These are phyloP conservation scores for Manduca sexta DNA, from an alignment of 1,140 invertebrate species.

Conservation along the genomic window DNA sequence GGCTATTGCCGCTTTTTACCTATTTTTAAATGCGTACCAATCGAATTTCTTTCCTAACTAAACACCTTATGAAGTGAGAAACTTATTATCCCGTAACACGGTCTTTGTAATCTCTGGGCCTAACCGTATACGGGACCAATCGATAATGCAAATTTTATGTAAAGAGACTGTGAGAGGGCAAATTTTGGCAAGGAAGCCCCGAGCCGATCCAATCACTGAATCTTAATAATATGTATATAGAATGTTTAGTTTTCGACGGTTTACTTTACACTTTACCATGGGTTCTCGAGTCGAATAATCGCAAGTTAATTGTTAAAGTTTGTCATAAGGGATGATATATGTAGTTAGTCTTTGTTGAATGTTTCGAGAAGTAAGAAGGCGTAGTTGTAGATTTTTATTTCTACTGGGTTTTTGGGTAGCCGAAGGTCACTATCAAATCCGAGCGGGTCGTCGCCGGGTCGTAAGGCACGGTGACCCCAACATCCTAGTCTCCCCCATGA, in stretches of 20 bases:
- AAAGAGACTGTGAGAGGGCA: conserved; percentile 45
- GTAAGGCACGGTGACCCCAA: too few relatives aligned
- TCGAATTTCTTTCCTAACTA: not conserved
- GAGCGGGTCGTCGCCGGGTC: too few relatives aligned
- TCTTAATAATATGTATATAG: conserved; percentile 53
- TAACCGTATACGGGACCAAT: conserved; percentile 28
- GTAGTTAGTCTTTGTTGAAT: too few relatives aligned
- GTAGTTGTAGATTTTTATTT: too few relatives aligned
- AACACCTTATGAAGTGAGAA: too few relatives aligned
- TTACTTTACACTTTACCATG: conserved; percentile 14
- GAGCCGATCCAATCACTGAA: conserved; percentile 38
- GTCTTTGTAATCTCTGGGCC: conserved; percentile 49
- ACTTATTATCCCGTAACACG: not conserved
- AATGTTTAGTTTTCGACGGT: conserved; percentile 40
- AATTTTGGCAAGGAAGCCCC: conserved; percentile 31
- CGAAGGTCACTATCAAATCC: too few relatives aligned
- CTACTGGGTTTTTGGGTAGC: too few relatives aligned
- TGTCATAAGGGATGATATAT: too few relatives aligned
- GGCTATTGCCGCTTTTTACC: too few relatives aligned
- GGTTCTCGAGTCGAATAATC: not conserved
- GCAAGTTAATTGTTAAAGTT: too few relatives aligned
- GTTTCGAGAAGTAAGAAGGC: too few relatives aligned
- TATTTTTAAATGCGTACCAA: not conserved
- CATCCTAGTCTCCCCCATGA: too few relatives aligned
- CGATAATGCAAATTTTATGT: conserved; percentile 64